Base-by-base conservation (phyloP, 2,888 invertebrate species). In the Anthoptus insignis region DNA sequence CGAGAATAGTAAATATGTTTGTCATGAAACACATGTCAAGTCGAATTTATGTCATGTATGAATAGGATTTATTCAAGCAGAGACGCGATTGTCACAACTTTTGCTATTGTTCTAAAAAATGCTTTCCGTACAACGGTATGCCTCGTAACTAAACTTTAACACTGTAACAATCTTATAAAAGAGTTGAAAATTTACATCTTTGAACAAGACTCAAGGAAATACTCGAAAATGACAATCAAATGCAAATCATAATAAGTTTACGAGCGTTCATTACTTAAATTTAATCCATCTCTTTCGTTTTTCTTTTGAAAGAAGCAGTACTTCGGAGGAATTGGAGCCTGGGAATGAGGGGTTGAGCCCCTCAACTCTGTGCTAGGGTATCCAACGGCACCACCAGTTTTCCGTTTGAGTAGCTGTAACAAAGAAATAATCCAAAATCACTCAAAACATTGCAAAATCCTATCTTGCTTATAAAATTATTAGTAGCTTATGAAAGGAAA, bases 331-430 rank as follows among this genome's bases (percentile, higher is more conserved):
- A 81, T 86, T 89, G 75, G 87, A 90, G 49, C 75, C 78, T 84
- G 84, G 83, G 86, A 81, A 86, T 89, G 82, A 86, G 84, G 84
- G 84, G 75, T 69, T 72, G 67, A 77, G 81, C 87, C 88, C 89
- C 90, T 93, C 91, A 90, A 87, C 91, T 92, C 82, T 91, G 88
- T 83, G 93, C 89, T 91, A 93, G 83, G 93, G 93, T 87, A 93
- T 93, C 93, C 93, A 93, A 67, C 89, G 93, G 93, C 93, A 93
- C 93, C 93, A 93, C 93, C 93, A 93, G 81, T 92, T 93, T 92
- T 93, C 93, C 90, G 88, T 93, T 90, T 85, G 93, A 91, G 92
- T 91, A 91, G 88, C 93, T 93, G 86, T 59, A 93, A 93, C 89
- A 90, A 92, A 77, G 69, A 81, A 75, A 68, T 13, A 21, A 67